A percentile compares a stretch with the other conserved stretches of the same genome.
Conservation (phyloP, 1,140 invertebrate species). For the Brachionus rubens region DNA sequence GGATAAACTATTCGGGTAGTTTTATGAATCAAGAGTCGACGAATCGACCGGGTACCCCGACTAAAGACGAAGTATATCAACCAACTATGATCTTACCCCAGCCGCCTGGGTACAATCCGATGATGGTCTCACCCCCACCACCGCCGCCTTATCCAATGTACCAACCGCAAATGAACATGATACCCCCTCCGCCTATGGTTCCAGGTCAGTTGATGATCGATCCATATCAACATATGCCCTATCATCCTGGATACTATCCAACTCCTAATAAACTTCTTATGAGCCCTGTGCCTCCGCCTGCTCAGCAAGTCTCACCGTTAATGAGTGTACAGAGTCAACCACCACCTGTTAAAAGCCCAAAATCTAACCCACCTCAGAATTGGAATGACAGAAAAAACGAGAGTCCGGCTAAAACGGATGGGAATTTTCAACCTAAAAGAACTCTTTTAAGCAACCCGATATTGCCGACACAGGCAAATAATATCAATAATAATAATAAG, state of each 20-base stretch:
- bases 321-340: background rate
- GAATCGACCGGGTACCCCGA: slow-evolving; percentile 5
- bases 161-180: background rate
- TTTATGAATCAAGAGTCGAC: background rate
- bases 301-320: background rate
- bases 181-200: slow-evolving; percentile 12
- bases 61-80: slow-evolving; percentile 28
- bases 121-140: slow-evolving; percentile 14
- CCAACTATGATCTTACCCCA: background rate
- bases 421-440: background rate
- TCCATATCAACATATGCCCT: slow-evolving; percentile 27
- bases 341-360: slow-evolving; percentile 1
- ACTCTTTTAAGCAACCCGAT: background rate
- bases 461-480: no score
- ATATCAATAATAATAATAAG: background rate
- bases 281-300: background rate
- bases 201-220: background rate
- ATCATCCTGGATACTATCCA: slow-evolving; percentile 13
- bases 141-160: slow-evolving; percentile 6
- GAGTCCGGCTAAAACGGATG: background rate
- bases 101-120: background rate
- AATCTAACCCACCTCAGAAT: no score
- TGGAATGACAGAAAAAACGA: slow-evolving; percentile 3
- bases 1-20: background rate
- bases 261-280: background rate